Conservation (phyloP, 2,113 vertebrate species). For the Spheniscus mendiculus region DNA sequence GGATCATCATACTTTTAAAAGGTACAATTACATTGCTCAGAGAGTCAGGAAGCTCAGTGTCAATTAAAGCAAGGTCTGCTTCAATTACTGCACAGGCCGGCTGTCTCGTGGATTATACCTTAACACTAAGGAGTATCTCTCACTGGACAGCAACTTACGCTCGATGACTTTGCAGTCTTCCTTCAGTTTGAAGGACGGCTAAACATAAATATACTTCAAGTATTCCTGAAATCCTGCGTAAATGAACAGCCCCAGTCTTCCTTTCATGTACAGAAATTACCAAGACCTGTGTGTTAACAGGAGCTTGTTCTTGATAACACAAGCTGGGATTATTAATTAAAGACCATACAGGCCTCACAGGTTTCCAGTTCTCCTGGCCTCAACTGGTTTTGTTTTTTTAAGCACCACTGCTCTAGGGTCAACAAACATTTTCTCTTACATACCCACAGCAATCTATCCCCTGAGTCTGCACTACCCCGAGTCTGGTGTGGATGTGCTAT, state of each 20-base stretch:
- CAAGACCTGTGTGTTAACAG: no score
- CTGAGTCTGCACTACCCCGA: neutral
- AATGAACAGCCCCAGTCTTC: neutral
- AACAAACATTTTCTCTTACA: accelerated
- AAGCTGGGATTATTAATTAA: neutral
- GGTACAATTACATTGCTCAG: neutral
- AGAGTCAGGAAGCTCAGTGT: neutral
- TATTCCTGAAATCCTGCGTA: accelerated
- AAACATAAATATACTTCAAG: accelerated
- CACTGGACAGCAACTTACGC: accelerated
- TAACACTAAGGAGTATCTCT: neutral
- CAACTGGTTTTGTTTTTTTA: accelerated
- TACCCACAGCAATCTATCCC: accelerated
- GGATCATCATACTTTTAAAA: neutral
- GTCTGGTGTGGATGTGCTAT: accelerated
- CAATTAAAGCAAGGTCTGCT: neutral
- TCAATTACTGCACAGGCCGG: neutral
- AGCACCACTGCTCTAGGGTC: no score
- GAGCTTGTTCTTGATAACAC: neutral
- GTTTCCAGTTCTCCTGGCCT: neutral
- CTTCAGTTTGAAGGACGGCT: neutral
- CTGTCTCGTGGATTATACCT: neutral
- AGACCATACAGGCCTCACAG: neutral
- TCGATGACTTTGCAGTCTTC: neutral
- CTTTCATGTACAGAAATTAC: accelerated